Evolutionary conservation across 2,888 invertebrate genomes (phyloP).

Genomic region (Pandemis corylana): DNA sequence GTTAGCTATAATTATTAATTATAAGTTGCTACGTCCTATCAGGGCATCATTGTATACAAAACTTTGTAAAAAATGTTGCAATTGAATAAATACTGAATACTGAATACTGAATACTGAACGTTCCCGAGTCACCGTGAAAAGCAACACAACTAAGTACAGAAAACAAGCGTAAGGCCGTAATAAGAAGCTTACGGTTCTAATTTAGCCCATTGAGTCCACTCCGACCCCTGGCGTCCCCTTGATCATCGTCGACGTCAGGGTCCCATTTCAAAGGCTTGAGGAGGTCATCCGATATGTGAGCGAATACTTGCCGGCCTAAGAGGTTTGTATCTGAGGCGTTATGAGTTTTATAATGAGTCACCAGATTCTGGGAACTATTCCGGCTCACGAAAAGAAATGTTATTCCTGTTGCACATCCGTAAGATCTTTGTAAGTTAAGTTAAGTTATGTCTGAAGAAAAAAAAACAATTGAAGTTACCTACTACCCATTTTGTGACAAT

Average conservation of each 20-base stretch:
- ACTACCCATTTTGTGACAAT: no score
- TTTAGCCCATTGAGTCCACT: constrained; percentile 61
- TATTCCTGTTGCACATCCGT: no score
- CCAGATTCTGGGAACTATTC: neutral
- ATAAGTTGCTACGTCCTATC: no score
- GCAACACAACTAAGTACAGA: constrained; percentile 10
- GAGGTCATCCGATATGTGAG: constrained; percentile 61
- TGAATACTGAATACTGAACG: no score
- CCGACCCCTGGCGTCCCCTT: constrained; percentile 68
- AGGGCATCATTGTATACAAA: no score
- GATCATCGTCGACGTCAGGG: constrained; percentile 69
- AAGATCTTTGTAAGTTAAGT: no score
- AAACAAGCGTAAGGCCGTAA: constrained; percentile 47
- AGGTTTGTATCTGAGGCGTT: constrained; percentile 4
- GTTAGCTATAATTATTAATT: no score
- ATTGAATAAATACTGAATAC: no score
- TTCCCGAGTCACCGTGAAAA: neutral
- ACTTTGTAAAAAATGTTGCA: no score
- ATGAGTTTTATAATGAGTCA: neutral
- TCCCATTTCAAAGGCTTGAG: constrained; percentile 70
- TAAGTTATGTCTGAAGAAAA: no score
- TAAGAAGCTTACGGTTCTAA: constrained; percentile 62
- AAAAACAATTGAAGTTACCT: no score
- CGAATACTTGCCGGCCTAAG: constrained; percentile 9
- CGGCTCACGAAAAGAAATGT: no score